Evolutionary conservation across 2,888 invertebrate species (phyloP).

Genomic region (Sphecodes monilicornis): DNA sequence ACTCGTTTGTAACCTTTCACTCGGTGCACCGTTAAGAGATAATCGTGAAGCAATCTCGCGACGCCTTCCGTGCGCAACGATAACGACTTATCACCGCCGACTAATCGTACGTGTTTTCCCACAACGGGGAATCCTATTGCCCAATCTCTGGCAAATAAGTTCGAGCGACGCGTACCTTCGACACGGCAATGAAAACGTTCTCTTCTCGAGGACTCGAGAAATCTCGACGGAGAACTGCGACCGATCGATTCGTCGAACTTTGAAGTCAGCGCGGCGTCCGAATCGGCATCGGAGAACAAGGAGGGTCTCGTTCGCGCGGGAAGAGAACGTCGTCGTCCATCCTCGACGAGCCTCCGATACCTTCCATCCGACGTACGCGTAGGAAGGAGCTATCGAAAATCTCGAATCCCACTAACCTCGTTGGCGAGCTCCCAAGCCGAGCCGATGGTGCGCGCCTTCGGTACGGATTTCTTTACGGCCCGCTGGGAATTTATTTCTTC

Average conservation of each 20-base stretch:
- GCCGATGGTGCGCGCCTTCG: conserved; percentile 66
- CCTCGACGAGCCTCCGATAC: conserved; percentile 31
- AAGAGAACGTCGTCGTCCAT: conserved; percentile 56
- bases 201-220: neutral
- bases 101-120: conserved; percentile 52
- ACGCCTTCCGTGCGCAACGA: conserved; percentile 65
- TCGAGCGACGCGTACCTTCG: conserved; percentile 50
- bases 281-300: neutral
- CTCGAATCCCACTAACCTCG: conserved; percentile 81
- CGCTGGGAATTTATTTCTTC: conserved; percentile 76
- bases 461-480: conserved; percentile 73
- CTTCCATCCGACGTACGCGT: conserved; percentile 20
- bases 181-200: conserved; percentile 28
- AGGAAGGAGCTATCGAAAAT: conserved; percentile 80
- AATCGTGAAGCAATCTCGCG: conserved; percentile 67
- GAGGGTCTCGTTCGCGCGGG: conserved; percentile 29
- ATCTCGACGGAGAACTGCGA: conserved; percentile 12
- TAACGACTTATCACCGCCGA: conserved; percentile 59
- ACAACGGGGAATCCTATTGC: conserved; percentile 48
- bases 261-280: conserved; percentile 12
- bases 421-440: conserved; percentile 77
- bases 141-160: conserved; percentile 52
- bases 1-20: conserved; percentile 75
- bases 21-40: conserved; percentile 50
- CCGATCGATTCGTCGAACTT: conserved; percentile 46